Conservation (phyloP, 2,888 invertebrate species). For the Sinhomidia bicolor region DNA sequence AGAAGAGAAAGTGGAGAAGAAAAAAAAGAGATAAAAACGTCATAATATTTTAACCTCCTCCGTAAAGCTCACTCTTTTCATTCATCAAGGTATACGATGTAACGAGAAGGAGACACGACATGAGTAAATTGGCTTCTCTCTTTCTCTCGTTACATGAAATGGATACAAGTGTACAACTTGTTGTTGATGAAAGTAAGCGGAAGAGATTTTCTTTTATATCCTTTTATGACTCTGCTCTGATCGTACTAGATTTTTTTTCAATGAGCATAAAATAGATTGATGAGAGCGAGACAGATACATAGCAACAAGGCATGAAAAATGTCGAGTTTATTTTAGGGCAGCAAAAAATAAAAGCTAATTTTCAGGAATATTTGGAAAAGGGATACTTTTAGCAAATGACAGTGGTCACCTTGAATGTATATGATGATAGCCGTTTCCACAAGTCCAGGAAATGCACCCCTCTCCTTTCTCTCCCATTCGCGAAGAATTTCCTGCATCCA, state of each 20-base stretch:
- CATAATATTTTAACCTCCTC: conserved; percentile 26
- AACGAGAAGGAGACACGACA: too few species aligned
- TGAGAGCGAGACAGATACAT: background rate
- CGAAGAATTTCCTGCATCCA: conserved; percentile 85
- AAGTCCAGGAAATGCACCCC: conserved; percentile 92
- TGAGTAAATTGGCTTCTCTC: background rate
- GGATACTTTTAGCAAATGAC: background rate
- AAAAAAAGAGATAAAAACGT: background rate
- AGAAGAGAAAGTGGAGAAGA: background rate
- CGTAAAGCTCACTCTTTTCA: background rate
- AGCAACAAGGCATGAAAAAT: conserved; percentile 5
- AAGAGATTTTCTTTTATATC: too few species aligned
- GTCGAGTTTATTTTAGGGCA: background rate
- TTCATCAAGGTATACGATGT: background rate
- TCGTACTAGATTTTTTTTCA: too few species aligned
- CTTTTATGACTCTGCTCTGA: too few species aligned
- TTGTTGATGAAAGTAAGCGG: too few species aligned
- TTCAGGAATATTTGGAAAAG: background rate
- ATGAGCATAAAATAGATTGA: background rate
- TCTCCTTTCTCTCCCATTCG: conserved; percentile 85
- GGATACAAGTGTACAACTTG: too few species aligned
- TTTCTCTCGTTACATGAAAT: too few species aligned
- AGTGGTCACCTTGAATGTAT: conserved; percentile 89
- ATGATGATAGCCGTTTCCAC: conserved; percentile 91
- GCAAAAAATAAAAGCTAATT: conserved; percentile 41